These are phyloP conservation scores for Ischnura elegans DNA, from an alignment of 2,888 invertebrate genomes.

Conservation along the genomic window DNA sequence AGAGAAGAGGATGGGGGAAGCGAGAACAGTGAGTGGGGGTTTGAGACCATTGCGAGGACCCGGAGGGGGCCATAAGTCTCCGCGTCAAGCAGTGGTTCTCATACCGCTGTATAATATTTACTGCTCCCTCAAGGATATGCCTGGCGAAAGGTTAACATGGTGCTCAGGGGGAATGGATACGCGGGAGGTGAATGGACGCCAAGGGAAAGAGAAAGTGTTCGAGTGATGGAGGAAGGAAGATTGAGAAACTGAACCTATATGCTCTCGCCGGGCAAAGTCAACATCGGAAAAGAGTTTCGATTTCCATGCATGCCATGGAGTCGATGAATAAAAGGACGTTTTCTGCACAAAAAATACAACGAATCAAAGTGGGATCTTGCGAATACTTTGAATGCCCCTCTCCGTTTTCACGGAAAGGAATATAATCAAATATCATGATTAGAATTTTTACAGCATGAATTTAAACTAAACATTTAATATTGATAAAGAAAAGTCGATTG, in stretches of 20 bases:
- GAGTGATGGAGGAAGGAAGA: background rate
- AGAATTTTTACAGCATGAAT: no score
- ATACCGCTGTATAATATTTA: background rate
- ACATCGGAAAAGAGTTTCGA: no score
- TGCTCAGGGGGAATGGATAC: background rate
- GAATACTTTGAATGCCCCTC: no score
- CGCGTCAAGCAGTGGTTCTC: background rate
- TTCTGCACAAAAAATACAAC: no score
- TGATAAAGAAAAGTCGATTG: no score
- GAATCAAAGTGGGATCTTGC: no score
- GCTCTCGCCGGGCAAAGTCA: no score
- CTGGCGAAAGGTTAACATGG: background rate
- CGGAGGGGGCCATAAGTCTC: background rate
- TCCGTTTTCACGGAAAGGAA: no score
- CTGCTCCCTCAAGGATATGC: background rate
- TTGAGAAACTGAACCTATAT: background rate
- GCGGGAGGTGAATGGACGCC: background rate
- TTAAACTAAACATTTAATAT: no score
- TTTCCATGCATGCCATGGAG: no score
- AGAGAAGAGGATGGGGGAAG: background rate
- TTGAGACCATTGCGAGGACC: background rate
- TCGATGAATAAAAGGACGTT: no score
- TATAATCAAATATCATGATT: no score
- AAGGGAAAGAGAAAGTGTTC: background rate
- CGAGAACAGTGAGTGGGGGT: background rate